Base-by-base conservation (phyloP, 2,113 vertebrate species). In the Pseudolaguvia tuberculata region DNA sequence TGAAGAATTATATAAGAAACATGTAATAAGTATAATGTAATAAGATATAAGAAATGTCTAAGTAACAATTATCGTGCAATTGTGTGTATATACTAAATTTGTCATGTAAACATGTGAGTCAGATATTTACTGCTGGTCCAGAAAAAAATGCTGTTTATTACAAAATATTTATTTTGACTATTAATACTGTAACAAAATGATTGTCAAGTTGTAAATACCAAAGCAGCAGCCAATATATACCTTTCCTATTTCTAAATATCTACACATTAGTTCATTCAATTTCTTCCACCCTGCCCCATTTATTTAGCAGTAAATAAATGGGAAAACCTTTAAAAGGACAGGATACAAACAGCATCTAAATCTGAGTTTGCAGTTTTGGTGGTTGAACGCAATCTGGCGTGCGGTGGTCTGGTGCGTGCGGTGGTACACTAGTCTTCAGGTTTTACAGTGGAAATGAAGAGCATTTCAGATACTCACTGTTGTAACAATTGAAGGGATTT, bases 401-500 rank as follows among this genome's bases (percentile, higher is more conserved):
- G 56, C 61, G 78, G 75, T 73, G 70, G 83, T 62, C 74, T 85
- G 81, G 82, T 79, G n/a, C n/a, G n/a, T n/a, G n/a, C n/a, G 79
- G 80, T 78, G 76, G 20, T 74, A 78, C 83, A 75, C 83, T 85
- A 81, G 85, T 86, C 83, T 85, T 70, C 75, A 82, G 86, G 78
- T 89, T 87, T 87, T 86, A 82, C 81, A 73, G 82, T 76, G 76
- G 80, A 85, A 78, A 85, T 79, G 76, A 62, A 70, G 84, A 81
- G 70, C 76, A 81, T 79, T 80, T 80, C 53, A 72, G 56, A 70
- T 87, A 81, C 85, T 88, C 88, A 86, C 87, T 82, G 78, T 81
- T 84, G 75, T 84, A 88, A 90, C 89, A 91, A 91, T 90, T 78
- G n/a, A 12, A 53, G 73, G 78, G 81, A 77, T 83, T 72, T 76